phyloP scores from a whole-genome alignment of 2,113 vertebrate species.

The Apodemus speciosus region DNA sequence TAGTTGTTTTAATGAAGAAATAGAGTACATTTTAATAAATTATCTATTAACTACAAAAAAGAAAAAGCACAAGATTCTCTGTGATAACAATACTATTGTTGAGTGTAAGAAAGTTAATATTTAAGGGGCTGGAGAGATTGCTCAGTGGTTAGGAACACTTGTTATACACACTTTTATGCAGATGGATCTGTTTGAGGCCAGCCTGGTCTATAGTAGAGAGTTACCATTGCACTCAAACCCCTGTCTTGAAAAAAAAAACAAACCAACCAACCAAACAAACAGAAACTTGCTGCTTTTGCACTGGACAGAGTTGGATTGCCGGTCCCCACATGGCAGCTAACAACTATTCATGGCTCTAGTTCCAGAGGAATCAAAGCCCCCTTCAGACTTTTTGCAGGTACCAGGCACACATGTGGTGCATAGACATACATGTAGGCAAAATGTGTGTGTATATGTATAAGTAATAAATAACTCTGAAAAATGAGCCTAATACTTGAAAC shows the following conservation, averaged over 20 bases:
- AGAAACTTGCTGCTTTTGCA: not conserved
- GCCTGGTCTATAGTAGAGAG: not conserved
- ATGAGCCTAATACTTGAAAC: constrained; percentile 11
- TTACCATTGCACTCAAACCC: not conserved
- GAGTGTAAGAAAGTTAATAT: constrained; percentile 29
- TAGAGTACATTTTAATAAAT: no score
- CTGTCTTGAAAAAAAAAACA: not conserved
- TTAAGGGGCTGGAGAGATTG: not conserved
- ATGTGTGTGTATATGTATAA: no score
- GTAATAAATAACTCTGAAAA: not conserved
- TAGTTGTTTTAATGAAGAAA: no score
- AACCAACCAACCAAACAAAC: not conserved
- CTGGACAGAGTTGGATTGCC: not conserved
- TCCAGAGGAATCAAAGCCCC: not conserved
- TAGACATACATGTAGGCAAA: not conserved
- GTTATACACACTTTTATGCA: not conserved
- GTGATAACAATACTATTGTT: constrained; percentile 18
- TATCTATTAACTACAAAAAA: no score
- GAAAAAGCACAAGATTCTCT: constrained; percentile 32
- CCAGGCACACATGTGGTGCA: not conserved
- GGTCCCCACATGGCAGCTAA: not conserved
- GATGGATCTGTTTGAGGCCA: not conserved
- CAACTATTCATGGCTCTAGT: not conserved
- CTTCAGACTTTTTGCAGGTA: not conserved
- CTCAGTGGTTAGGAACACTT: not conserved